These are phyloP conservation scores for Lagodon rhomboides DNA, from an alignment of 2,797 vertebrate genomes.

Conservation along the genomic window DNA sequence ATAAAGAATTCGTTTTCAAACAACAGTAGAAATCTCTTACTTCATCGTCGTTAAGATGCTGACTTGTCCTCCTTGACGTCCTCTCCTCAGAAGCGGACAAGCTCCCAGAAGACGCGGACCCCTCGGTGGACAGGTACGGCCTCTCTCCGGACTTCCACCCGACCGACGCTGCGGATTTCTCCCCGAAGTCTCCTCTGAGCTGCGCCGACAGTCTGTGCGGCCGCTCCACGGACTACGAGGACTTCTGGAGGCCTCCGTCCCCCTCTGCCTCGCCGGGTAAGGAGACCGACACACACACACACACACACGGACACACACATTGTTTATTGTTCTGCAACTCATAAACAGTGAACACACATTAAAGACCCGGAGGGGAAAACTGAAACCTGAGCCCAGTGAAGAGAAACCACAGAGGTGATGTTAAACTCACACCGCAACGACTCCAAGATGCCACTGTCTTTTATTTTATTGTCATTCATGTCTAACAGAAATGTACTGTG, in stretches of 20 bases:
- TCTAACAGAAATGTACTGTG: background rate
- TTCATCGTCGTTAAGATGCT: background rate
- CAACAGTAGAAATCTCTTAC: background rate
- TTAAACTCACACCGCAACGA: background rate
- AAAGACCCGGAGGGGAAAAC: background rate
- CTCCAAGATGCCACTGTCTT: background rate
- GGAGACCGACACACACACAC: background rate
- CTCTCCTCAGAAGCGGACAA: constrained; percentile 77
- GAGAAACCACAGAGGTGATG: background rate
- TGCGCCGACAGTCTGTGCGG: constrained; percentile 87
- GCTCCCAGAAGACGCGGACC: constrained; percentile 68
- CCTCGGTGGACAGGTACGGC: constrained; percentile 75
- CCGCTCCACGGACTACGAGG: constrained; percentile 91
- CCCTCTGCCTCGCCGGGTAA: constrained; percentile 95
- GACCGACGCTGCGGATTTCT: constrained; percentile 83
- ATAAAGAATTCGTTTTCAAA: background rate
- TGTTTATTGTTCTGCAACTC: background rate
- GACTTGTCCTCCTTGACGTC: background rate
- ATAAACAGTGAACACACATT: background rate
- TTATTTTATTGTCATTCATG: background rate
- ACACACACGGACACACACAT: background rate
- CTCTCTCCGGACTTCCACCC: constrained; percentile 88
- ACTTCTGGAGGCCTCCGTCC: constrained; percentile 97
- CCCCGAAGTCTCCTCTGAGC: constrained; percentile 91
- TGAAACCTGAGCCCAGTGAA: background rate